These are phyloP conservation scores for Neomicropteryx cornuta DNA, from an alignment of 1,140 invertebrate species.

Conservation along the genomic window DNA sequence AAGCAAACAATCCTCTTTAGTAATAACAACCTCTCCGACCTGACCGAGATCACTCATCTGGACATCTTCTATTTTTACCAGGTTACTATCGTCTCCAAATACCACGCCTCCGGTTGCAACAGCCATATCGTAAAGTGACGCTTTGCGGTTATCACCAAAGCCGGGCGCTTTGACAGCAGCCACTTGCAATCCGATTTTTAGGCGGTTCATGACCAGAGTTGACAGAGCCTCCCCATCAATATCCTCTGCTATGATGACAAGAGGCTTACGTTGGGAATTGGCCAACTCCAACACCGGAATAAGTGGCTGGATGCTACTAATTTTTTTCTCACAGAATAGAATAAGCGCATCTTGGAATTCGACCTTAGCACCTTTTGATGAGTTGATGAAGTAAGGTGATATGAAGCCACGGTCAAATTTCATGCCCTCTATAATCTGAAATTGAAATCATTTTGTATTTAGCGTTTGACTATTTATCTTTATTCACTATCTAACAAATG, in stretches of 20 bases:
- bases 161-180: slow-evolving; percentile 68
- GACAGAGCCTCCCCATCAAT: slow-evolving; percentile 65
- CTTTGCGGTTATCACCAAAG: slow-evolving; percentile 62
- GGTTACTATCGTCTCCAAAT: slow-evolving; percentile 55
- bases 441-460: slow-evolving; percentile 82
- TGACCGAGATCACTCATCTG: slow-evolving; percentile 45
- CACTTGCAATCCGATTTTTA: slow-evolving; percentile 58
- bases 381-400: slow-evolving; percentile 90
- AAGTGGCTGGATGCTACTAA: slow-evolving; percentile 75
- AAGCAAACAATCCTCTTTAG: slow-evolving; percentile 42
- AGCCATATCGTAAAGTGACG: slow-evolving; percentile 57
- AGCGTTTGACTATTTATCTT: slow-evolving; percentile 82
- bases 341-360: slow-evolving; percentile 83
- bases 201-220: slow-evolving; percentile 58
- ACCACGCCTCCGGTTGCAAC: slow-evolving; percentile 55
- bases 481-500: slow-evolving; percentile 94
- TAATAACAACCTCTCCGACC: slow-evolving; percentile 54
- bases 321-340: slow-evolving; percentile 83
- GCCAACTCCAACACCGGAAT: slow-evolving; percentile 86
- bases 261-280: slow-evolving; percentile 61
- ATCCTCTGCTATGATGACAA: slow-evolving; percentile 68
- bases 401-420: slow-evolving; percentile 92
- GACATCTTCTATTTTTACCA: slow-evolving; percentile 56
- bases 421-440: slow-evolving; percentile 92
- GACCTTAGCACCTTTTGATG: slow-evolving; percentile 76